phyloP scores from a whole-genome alignment of 2,797 vertebrate genomes.

The Meda fulgida region DNA sequence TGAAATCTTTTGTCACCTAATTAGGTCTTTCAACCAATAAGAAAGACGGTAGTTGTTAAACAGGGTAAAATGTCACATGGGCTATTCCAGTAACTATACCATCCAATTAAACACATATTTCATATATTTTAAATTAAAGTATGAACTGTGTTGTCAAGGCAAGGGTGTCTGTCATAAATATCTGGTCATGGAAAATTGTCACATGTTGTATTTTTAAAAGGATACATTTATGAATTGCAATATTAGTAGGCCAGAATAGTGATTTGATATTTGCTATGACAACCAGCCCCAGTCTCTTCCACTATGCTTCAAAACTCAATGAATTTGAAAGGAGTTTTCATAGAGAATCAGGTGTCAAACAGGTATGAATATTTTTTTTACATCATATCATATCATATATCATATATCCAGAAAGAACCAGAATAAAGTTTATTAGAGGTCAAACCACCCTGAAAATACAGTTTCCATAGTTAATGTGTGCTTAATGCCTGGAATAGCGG shows the following conservation, averaged over 20 bases:
- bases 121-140: neutral
- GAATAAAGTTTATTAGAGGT: constrained; percentile 3
- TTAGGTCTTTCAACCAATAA: neutral
- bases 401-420: neutral
- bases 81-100: neutral
- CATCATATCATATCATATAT: neutral
- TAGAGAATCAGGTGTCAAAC: constrained; percentile 30
- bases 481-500: constrained; percentile 9
- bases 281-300: neutral
- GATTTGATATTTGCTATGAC: neutral
- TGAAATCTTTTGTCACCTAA: neutral
- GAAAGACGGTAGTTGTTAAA: neutral
- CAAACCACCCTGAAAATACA: constrained; percentile 14
- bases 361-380: neutral
- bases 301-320: neutral
- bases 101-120: neutral
- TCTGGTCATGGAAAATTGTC: neutral
- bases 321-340: neutral
- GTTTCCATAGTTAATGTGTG: constrained; percentile 37
- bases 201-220: neutral
- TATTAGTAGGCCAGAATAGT: neutral
- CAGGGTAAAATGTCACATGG: neutral
- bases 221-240: neutral
- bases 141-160: neutral
- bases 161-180: too few species aligned